Evolutionary conservation across 2,113 vertebrate genomes (phyloP).

Genomic region (Trogon surrucura): DNA sequence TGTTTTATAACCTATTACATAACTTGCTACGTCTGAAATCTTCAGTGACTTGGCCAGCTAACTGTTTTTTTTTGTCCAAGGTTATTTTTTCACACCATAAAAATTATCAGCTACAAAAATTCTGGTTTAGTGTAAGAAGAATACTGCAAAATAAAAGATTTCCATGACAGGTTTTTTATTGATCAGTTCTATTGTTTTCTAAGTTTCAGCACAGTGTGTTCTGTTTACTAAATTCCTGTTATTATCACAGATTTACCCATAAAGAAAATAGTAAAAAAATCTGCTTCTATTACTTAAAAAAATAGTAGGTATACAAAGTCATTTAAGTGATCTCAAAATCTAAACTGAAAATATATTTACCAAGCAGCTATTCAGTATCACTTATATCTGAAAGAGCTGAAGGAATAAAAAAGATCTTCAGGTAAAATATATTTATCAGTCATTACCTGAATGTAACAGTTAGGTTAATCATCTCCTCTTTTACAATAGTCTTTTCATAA

Average conservation of each 20-base stretch:
- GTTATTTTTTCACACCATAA: background rate
- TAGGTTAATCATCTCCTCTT: background rate
- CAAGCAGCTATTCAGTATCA: background rate
- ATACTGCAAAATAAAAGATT: background rate
- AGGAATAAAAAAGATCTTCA: background rate
- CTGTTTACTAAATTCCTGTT: background rate
- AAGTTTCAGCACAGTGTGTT: background rate
- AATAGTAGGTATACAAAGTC: background rate
- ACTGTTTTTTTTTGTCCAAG: background rate
- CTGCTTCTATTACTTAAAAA: background rate
- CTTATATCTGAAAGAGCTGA: background rate
- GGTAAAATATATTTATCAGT: background rate
- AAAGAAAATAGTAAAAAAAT: background rate
- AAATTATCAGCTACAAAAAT: background rate
- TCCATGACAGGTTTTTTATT: background rate
- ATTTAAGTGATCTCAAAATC: background rate
- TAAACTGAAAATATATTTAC: background rate
- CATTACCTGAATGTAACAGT: background rate
- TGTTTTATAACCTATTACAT: background rate
- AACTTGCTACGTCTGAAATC: background rate
- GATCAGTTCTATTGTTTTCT: background rate
- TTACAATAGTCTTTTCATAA: background rate
- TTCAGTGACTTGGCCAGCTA: background rate
- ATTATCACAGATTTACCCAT: background rate
- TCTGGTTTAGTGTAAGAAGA: background rate